Evolutionary conservation across 2,888 invertebrate species (phyloP).

Genomic region (Cephus sareptanus): DNA sequence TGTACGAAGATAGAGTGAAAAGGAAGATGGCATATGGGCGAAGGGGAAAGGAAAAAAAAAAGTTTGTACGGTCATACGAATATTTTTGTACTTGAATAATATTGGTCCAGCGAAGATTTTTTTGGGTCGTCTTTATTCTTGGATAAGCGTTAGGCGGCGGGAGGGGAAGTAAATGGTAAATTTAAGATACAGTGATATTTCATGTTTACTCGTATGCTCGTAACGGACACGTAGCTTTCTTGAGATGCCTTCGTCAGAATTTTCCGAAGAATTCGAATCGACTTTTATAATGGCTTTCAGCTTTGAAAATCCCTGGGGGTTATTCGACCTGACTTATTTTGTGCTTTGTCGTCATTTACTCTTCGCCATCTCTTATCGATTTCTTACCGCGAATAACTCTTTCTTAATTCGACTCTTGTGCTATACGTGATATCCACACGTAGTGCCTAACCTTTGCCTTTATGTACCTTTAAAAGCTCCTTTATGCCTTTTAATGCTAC

Average conservation of each 20-base stretch:
- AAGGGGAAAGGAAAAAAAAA: too few relatives aligned
- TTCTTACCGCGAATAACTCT: neutral
- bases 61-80: too few relatives aligned
- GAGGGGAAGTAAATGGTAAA: neutral
- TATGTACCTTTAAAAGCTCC: neutral
- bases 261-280: neutral
- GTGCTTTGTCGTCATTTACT: neutral
- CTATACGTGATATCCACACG: neutral
- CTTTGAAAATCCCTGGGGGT: neutral
- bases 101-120: too few relatives aligned
- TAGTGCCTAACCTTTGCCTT: neutral
- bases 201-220: neutral
- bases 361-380: neutral
- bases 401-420: neutral
- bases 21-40: neutral
- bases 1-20: neutral
- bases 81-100: too few relatives aligned
- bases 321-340: neutral
- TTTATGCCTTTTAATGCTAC: neutral
- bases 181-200: neutral
- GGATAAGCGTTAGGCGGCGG: too few relatives aligned
- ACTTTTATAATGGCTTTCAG: neutral
- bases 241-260: neutral
- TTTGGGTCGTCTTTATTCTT: too few relatives aligned
- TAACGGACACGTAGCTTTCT: neutral